Base-by-base conservation (phyloP, 2,113 vertebrate genomes). In the Alligator sinensis region DNA sequence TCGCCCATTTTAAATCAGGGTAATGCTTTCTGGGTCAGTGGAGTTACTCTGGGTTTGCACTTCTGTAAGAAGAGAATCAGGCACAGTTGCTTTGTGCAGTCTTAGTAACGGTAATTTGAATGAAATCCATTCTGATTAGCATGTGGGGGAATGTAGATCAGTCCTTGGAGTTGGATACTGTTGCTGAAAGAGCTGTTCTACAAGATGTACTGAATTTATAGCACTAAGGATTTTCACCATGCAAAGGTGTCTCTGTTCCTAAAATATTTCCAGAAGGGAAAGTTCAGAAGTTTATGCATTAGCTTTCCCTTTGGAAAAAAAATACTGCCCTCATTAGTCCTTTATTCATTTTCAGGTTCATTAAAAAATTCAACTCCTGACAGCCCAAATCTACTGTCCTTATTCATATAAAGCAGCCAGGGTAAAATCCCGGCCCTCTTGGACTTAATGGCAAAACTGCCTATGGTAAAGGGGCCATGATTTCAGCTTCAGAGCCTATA, bases 1-100 rank as follows among this genome's bases (percentile, higher is more conserved):
- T 0, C 2, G 3, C 3, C 4, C 1, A 0, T 4, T 15, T 7
- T 1, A 28, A 7, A 0, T 57, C 6, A 66, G 17, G 4, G 54
- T 28, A 57, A 61, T 21, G n/a, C 54, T n/a, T 2, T 8, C 1
- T 2, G 55, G 6, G 11, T 10, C 0, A 1, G 62, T 0, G 1
- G 3, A 4, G 12, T 0, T 28, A 28, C 28, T 64, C 28, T 3
- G 12, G 64, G 13, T 14, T 57, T 4, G 0, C 3, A 17, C 3
- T 27, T 1, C 1, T 0, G 0, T 0, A 22, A n/a, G 58, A 18
- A 72, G 22, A 12, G 2, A 8, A 15, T 25, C n/a, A 5, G 61
- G 28, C 28, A 54, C 74, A 82, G 21, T 0, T 3, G 28, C 70
- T 38, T 18, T 57, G 3, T 2, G 25, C 19, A 72, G 47, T 1